A percentile compares a stretch with the other conserved stretches of the same genome.
These are phyloP conservation scores for Vulpes vulpes DNA, from an alignment of 2,113 vertebrate species.

Conservation along the genomic window DNA sequence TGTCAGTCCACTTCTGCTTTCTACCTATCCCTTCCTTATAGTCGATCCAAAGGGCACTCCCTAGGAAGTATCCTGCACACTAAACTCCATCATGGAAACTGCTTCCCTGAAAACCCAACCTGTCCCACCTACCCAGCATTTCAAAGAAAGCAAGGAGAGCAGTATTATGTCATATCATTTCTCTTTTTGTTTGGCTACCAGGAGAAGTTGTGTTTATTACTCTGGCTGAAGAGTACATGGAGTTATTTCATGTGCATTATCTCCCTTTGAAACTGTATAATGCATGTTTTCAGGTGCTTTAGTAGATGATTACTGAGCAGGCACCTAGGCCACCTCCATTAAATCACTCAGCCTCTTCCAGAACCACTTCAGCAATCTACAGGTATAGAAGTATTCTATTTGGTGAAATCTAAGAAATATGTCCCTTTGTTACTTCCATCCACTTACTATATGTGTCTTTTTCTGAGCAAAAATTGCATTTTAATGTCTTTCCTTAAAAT, in stretches of 20 bases:
- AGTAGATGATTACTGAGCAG: background rate
- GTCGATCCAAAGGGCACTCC: background rate
- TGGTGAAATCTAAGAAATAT: background rate
- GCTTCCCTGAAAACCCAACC: background rate
- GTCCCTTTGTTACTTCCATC: background rate
- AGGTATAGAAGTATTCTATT: background rate
- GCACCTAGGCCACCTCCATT: background rate
- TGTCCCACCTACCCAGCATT: background rate
- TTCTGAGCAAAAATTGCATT: background rate
- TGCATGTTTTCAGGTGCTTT: background rate
- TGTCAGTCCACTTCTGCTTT: background rate
- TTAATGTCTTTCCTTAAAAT: conserved; percentile 38
- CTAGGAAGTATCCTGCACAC: background rate
- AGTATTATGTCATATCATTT: background rate
- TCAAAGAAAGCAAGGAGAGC: background rate
- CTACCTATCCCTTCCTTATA: background rate
- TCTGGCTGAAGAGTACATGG: background rate
- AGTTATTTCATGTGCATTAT: background rate
- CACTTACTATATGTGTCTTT: background rate
- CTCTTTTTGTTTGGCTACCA: conserved; percentile 2
- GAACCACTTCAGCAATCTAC: background rate
- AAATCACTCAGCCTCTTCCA: background rate
- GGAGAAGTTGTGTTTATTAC: background rate
- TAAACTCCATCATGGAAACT: background rate
- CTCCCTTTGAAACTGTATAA: background rate